Evolutionary conservation across 2,797 vertebrate species (phyloP), one percentile per base, ranked within the genome.

Genomic region (Naso thynnoides): DNA sequence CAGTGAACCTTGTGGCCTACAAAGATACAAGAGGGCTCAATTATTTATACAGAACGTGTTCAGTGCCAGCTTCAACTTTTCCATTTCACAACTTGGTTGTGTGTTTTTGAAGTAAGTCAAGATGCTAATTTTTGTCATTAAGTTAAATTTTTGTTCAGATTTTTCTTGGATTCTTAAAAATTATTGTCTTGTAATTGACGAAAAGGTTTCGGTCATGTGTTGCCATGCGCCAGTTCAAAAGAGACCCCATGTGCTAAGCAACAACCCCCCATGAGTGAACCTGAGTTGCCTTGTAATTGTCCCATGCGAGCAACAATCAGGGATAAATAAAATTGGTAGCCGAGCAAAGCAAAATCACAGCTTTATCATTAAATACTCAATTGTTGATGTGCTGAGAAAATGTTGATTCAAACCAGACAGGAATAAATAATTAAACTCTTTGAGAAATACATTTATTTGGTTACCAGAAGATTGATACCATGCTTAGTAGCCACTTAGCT

Each of bases 231-330:
- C 36, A 24, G 77, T 58, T 55, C 88, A 82, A 78, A 66, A 41
- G 86, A 87, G 89, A 84, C 48, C 47, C 70, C 33, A 10, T 80
- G 76, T 90, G 76, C 91, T 83, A 79, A 76, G 91, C 85, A 89
- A 90, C 88, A 26, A 36, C 29, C 49, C 76, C 71, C 62, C 54
- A 48, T 61, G 70, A 72, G 64, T 45, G 69, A 78, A 68, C 55
- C 33, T 38, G 61, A 58, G 61, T 85, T 83, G 75, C 66, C 70
- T 49, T 47, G 42, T 45, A 42, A 4, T 55, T 38, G 24, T 83
- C 80, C 72, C 78, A 18, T 75, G 79, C 54, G 79, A 85, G 64
- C 41, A 55, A 81, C 49, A 65, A 54, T 72, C 53, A 52, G 62
- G n/a, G n/a, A n/a, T n/a, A 53, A 60, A 85, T 19, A 78, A 58